These are phyloP conservation scores for Dermatemys mawii DNA, from an alignment of 2,113 vertebrate species.

Conservation along the genomic window DNA sequence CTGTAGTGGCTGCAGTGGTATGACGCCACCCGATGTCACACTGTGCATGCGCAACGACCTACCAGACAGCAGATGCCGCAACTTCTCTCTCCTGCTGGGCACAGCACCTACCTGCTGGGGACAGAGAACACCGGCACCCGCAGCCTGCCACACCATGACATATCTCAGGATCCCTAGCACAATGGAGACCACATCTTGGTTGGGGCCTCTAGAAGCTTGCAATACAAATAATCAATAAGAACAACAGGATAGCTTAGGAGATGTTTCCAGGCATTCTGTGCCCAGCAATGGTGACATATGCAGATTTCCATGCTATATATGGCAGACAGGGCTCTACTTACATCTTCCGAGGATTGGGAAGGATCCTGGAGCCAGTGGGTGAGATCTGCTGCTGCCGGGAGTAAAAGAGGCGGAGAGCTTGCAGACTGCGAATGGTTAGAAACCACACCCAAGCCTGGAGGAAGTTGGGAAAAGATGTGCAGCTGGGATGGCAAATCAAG, in stretches of 20 bases:
- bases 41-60: no score
- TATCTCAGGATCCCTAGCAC: neutral
- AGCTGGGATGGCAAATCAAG: neutral
- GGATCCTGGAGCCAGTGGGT: neutral
- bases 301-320: rapidly evolving
- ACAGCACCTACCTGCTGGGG: no score
- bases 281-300: neutral
- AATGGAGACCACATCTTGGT: neutral
- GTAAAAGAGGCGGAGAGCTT: neutral
- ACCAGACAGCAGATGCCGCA: no score
- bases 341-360: neutral
- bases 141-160: neutral
- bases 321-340: neutral
- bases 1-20: no score
- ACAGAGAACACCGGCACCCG: no score
- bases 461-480: neutral
- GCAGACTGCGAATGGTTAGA: neutral
- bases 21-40: no score
- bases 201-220: neutral
- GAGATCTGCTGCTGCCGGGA: neutral
- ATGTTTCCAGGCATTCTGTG: neutral
- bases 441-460: neutral
- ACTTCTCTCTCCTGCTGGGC: no score
- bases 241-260: neutral
- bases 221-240: neutral